A percentile compares a stretch with the other conserved stretches of the same genome.
phyloP scores from a whole-genome alignment of 2,113 vertebrate genomes.

The Clinocottus analis region DNA sequence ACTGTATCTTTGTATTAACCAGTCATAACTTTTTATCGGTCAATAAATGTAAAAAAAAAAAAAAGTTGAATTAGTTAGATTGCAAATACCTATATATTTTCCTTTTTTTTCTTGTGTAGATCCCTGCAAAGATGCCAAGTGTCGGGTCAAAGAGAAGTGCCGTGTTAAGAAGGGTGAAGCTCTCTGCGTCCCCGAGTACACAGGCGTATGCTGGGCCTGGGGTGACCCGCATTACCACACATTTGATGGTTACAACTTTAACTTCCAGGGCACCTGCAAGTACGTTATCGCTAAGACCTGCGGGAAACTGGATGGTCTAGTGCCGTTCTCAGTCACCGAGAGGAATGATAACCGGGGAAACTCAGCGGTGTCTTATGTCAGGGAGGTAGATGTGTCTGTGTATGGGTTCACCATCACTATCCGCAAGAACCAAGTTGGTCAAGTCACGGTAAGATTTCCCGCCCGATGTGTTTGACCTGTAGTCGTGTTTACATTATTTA shows the following conservation, averaged over 20 bases:
- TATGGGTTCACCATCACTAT: conserved; percentile 80
- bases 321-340: conserved; percentile 84
- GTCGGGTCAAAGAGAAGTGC: conserved; percentile 85
- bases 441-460: conserved; percentile 82
- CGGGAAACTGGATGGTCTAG: conserved; percentile 68
- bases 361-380: conserved; percentile 81
- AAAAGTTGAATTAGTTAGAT: neutral
- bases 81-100: neutral
- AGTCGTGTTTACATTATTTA: neutral
- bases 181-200: conserved; percentile 80
- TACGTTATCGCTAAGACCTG: conserved; percentile 81
- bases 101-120: conserved; percentile 71
- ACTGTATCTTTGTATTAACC: neutral
- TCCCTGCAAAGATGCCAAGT: conserved; percentile 80
- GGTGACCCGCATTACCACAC: conserved; percentile 87
- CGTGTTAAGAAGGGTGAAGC: conserved; percentile 61
- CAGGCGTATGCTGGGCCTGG: conserved; percentile 78
- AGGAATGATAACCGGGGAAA: conserved; percentile 85
- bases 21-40: neutral
- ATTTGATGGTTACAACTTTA: conserved; percentile 82
- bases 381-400: conserved; percentile 72
- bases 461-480: neutral
- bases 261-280: conserved; percentile 87
- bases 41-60: neutral
- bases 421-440: conserved; percentile 75